Evolutionary conservation across 2,888 invertebrate species (phyloP).

Genomic region (Frankliniella intonsa): DNA sequence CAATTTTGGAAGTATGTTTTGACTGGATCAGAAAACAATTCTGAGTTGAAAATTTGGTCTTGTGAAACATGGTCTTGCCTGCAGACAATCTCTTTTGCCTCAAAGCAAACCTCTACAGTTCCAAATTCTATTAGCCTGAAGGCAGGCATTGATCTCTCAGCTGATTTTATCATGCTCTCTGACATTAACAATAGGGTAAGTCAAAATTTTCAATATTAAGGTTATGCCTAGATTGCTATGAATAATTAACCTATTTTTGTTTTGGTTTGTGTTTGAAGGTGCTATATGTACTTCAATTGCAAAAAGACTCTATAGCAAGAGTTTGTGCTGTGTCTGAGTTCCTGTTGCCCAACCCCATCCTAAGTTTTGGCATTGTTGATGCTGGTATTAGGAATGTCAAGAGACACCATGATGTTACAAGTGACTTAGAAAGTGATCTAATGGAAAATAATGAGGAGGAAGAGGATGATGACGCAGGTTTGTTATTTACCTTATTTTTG

Average conservation of each 20-base stretch:
- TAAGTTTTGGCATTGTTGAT: slow-evolving; percentile 83
- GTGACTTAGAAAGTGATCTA: background rate
- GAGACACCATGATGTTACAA: slow-evolving; percentile 16
- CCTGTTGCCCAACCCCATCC: slow-evolving; percentile 76
- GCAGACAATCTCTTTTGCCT: slow-evolving; percentile 73
- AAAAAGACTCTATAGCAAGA: slow-evolving; percentile 60
- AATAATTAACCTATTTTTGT: slow-evolving; percentile 27
- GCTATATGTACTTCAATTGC: slow-evolving; percentile 73
- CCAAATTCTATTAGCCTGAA: slow-evolving; percentile 56
- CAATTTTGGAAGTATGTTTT: slow-evolving; percentile 95
- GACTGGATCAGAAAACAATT: slow-evolving; percentile 85
- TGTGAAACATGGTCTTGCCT: slow-evolving; percentile 92
- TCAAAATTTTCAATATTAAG: background rate
- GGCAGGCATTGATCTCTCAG: slow-evolving; percentile 77
- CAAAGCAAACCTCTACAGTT: slow-evolving; percentile 42
- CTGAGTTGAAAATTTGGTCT: slow-evolving; percentile 88
- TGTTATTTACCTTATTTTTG: background rate
- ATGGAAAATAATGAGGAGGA: slow-evolving; percentile 1
- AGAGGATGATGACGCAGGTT: background rate
- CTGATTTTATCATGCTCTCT: slow-evolving; percentile 79
- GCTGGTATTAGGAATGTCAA: slow-evolving; percentile 53
- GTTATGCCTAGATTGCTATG: background rate
- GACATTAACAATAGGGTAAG: slow-evolving; percentile 74
- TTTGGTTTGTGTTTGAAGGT: slow-evolving; percentile 46
- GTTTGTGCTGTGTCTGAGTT: slow-evolving; percentile 79